Percentiles rank a stretch among this genome's conserved stretches.
These are phyloP conservation scores for Autographa pulchrina DNA, from an alignment of 2,888 invertebrate genomes.

Conservation along the genomic window DNA sequence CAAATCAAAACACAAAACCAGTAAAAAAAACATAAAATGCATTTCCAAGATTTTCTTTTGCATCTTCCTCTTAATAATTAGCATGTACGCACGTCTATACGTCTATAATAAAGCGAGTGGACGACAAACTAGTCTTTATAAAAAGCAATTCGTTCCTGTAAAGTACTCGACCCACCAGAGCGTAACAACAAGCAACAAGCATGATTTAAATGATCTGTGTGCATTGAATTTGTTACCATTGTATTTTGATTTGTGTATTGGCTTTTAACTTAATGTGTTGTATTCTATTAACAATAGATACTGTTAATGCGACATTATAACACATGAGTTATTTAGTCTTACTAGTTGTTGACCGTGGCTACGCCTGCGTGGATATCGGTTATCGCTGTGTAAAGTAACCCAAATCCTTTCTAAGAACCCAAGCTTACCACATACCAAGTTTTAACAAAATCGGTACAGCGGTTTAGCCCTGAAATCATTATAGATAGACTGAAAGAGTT, in stretches of 20 bases:
- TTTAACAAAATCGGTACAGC: too few relatives aligned
- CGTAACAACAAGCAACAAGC: slow-evolving; percentile 35
- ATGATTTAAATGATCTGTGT: slow-evolving; percentile 32
- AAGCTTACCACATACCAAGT: too few relatives aligned
- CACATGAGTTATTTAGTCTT: neutral
- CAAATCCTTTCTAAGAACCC: too few relatives aligned
- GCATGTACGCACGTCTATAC: slow-evolving; percentile 43
- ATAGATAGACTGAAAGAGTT: too few relatives aligned
- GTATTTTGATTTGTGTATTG: slow-evolving; percentile 15
- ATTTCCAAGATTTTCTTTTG: slow-evolving; percentile 1
- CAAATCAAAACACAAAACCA: neutral
- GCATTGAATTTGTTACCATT: slow-evolving; percentile 28
- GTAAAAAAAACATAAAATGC: neutral
- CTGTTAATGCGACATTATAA: neutral
- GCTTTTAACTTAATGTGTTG: slow-evolving; percentile 28
- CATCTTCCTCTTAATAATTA: neutral
- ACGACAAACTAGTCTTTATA: slow-evolving; percentile 54
- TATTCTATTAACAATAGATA: slow-evolving; percentile 18
- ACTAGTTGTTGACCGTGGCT: too few relatives aligned
- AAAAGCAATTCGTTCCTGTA: slow-evolving; percentile 53
- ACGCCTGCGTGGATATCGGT: too few relatives aligned
- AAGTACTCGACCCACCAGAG: slow-evolving; percentile 40
- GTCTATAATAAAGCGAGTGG: slow-evolving; percentile 39
- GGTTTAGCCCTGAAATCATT: too few relatives aligned
- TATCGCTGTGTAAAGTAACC: too few relatives aligned